Evolutionary conservation across 2,797 vertebrate genomes (phyloP), one percentile per base, ranked within the genome.

Genomic region (Phoxinus dragarum): DNA sequence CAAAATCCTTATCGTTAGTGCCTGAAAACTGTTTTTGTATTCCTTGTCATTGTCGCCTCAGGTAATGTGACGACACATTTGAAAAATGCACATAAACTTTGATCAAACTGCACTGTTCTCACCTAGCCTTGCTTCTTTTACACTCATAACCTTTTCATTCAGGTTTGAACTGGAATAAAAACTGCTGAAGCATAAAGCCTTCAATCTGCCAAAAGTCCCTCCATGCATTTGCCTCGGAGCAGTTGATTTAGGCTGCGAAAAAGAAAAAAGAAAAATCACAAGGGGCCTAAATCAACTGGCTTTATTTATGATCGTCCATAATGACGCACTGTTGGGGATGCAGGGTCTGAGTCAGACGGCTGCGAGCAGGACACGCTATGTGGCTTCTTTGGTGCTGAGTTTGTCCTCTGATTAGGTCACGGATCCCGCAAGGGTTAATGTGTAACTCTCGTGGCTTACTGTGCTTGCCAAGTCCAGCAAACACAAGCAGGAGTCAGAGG

Each of bases 391-490:
- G 88, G 88, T 84, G 69, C 68, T 16, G 73, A 80, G 54, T 40
- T 84, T 66, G 84, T 88, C 89, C 82, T 89, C 77, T 88, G 86
- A 78, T 86, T 84, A 86, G 77, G 86, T 86, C 86, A 89, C 56
- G 68, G 56, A 85, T 88, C 85, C 82, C 42, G 82, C 80, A 86
- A 67, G 84, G 86, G 89, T 90, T 90, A 90, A 89, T 90, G 84
- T 86, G 82, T 89, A 89, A 90, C 86, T 73, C 82, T 89, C 40
- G 81, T 23, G 75, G 88, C 84, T 86, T 68, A 42, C 84, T 89
- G 47, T 31, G 84, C 80, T 81, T 84, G 86, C 81, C 86, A 90
- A 87, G 54, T 86, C 75, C 86, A 84, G 86, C 75, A 52, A 86
- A 85, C 80, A 52, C 40, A 23, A 73, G 86, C 68, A 56, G 86